Conservation (phyloP, 1,140 invertebrate species). For the Drosophila subpulchrella region DNA sequence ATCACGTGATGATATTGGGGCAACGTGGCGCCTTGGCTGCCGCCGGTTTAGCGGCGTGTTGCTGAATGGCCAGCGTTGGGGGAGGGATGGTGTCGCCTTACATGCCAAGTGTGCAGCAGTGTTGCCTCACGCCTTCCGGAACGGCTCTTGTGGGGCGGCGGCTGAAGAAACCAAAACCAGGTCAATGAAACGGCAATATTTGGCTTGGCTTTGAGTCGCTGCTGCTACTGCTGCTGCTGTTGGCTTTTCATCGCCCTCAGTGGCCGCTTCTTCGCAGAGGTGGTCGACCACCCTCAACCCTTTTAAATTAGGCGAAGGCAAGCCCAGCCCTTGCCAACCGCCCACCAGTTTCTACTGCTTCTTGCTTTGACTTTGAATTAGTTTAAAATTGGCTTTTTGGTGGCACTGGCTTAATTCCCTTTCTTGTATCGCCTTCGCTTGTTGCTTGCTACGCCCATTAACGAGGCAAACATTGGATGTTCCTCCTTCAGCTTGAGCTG, state of each 20-base stretch:
- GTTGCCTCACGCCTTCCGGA: slow-evolving; percentile 64
- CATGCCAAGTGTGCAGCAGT: slow-evolving; percentile 68
- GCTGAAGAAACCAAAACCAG: slow-evolving; percentile 64
- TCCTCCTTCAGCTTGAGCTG: not conserved
- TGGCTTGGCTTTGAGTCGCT: slow-evolving; percentile 67
- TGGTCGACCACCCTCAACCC: slow-evolving; percentile 6
- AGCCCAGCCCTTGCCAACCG: slow-evolving; percentile 24
- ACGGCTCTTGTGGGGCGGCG: slow-evolving; percentile 25
- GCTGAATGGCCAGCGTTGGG: slow-evolving; percentile 32
- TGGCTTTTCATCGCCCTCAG: slow-evolving; percentile 57
- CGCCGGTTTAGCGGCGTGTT: slow-evolving; percentile 74
- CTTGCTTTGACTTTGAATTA: slow-evolving; percentile 69
- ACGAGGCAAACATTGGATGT: slow-evolving; percentile 30
- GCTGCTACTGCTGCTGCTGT: slow-evolving; percentile 47
- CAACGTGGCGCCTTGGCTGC: slow-evolving; percentile 70
- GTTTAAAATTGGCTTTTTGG: slow-evolving; percentile 53
- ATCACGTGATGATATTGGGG: slow-evolving; percentile 68
- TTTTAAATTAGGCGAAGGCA: slow-evolving; percentile 17
- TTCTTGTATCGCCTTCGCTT: slow-evolving; percentile 30
- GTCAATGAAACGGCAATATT: slow-evolving; percentile 82
- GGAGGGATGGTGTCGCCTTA: slow-evolving; percentile 54
- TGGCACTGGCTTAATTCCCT: slow-evolving; percentile 58
- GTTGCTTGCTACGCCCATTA: slow-evolving; percentile 41
- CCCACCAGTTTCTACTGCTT: slow-evolving; percentile 14
- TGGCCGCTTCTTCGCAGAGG: slow-evolving; percentile 16